Evolutionary conservation across 2,888 invertebrate genomes (phyloP), one percentile per base, ranked within the genome.

Genomic region (Dione vanillae): DNA sequence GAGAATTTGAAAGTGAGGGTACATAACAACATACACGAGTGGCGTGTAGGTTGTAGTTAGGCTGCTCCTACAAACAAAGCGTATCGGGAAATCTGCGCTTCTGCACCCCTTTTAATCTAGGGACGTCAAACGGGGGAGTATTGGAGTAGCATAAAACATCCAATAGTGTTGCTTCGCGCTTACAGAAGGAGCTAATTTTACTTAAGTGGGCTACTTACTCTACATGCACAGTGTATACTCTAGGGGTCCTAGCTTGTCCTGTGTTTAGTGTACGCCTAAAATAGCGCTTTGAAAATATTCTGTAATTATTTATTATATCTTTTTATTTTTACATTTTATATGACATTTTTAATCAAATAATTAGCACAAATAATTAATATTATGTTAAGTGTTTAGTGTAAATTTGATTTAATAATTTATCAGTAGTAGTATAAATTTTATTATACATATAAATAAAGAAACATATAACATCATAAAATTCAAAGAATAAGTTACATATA

Each of bases 141-240:
- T 88, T 86, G 86, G 86, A 82, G 83, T 81, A 79, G 85, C 82
- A 89, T 86, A 89, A 89, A 90, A 90, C 92, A 90, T 86, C 90
- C 90, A 89, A 92, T 92, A 91, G 91, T 89, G 89, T 92, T 91
- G 73, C 91, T 91, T 91, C 89, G 83, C 87, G 85, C 85, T 82
- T 80, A 89, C 89, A 91, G 89, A 89, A 92, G 91, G 85, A 92
- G 92, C 92, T 92, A 92, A 92, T 92, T 92, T 92, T 90, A 86
- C 90, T 89, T 90, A 92, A 92, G 92, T 92, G 92, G 91, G 92
- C 92, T 91, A 92, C 91, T 91, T 91, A 92, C 91, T 91, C 86
- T 80, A 78, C 78, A 77, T 79, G 82, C 81, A 81, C 80, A 79
- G 74, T 79, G 76, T 79, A 80, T 78, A 81, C 83, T 81, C 80